A percentile compares a stretch with the other conserved stretches of the same genome.
Conservation (phyloP, 2,797 vertebrate species). For the Synaphobranchus kaupii region DNA sequence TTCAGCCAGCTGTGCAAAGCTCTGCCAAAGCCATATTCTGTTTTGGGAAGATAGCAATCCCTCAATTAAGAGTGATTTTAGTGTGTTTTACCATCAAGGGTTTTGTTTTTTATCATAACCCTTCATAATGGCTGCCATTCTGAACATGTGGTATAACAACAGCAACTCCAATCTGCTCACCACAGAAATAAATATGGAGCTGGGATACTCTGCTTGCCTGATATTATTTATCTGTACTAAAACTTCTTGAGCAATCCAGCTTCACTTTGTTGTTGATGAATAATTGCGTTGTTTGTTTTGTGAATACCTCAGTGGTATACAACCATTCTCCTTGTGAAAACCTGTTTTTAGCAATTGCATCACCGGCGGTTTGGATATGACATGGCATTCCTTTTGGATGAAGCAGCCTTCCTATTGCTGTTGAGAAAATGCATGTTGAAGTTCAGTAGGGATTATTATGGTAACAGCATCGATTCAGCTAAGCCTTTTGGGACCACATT, state of each 20-base stretch:
- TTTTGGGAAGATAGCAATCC: constrained; percentile 54
- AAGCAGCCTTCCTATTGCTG: neutral
- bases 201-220: neutral
- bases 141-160: neutral
- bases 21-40: constrained; percentile 53
- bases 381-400: neutral
- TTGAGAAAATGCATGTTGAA: neutral
- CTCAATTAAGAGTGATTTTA: constrained; percentile 44
- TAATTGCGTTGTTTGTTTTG: neutral
- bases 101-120: neutral
- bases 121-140: neutral
- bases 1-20: constrained; percentile 44
- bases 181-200: neutral
- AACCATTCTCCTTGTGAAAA: neutral
- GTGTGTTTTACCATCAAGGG: neutral
- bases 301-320: neutral
- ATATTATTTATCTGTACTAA: constrained; percentile 9
- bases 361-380: neutral
- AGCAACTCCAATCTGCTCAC: neutral
- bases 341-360: neutral
- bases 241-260: neutral
- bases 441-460: constrained; percentile 1
- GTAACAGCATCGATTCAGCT: neutral
- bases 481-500: constrained; percentile 3
- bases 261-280: neutral